These are phyloP conservation scores for Cecropterus lyciades DNA, from an alignment of 1,140 invertebrate species.

Conservation along the genomic window DNA sequence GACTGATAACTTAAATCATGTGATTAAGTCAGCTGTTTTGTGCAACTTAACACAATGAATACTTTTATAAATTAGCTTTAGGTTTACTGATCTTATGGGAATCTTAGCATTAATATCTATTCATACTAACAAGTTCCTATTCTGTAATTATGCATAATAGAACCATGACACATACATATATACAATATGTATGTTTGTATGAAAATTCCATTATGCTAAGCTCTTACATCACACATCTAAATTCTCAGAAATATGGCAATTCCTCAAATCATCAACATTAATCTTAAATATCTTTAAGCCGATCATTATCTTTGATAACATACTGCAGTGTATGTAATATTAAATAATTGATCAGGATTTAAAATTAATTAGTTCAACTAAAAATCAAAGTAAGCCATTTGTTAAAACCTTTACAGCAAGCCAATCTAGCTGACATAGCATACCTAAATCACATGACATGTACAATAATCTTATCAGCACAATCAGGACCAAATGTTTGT, in stretches of 20 bases:
- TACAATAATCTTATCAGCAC: constrained; percentile 5
- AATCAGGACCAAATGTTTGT: not conserved
- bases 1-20: constrained; percentile 60
- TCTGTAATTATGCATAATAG: not conserved
- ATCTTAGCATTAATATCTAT: not conserved
- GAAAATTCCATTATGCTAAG: not conserved
- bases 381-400: too few relatives aligned
- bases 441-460: constrained; percentile 20
- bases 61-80: not conserved
- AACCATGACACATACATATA: not conserved
- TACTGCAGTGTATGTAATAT: too few relatives aligned
- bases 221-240: too few relatives aligned
- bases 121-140: not conserved
- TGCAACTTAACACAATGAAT: constrained; percentile 25
- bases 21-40: constrained; percentile 55
- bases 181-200: not conserved
- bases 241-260: too few relatives aligned
- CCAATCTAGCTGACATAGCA: too few relatives aligned
- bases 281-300: too few relatives aligned
- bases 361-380: too few relatives aligned
- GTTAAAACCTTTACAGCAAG: too few relatives aligned
- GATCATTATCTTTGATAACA: too few relatives aligned
- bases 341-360: too few relatives aligned
- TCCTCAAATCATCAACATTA: too few relatives aligned
- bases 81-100: not conserved